Base-by-base conservation (phyloP, 2,797 vertebrate species). In the Numenius phaeopus region DNA sequence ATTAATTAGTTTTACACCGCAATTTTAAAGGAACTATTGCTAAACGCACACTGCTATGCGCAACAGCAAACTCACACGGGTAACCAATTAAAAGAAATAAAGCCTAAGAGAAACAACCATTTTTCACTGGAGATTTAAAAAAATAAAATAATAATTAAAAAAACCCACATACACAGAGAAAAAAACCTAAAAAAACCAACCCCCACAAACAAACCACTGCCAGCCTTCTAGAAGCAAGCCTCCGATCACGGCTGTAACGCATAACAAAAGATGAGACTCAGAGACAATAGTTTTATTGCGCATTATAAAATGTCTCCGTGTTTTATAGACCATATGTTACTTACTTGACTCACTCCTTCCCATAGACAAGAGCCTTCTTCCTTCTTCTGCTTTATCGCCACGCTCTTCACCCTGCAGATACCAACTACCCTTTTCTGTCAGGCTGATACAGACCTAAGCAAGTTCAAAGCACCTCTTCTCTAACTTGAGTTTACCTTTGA, bases 281-380 rank as follows among this genome's bases (percentile, higher is more conserved):
- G 69, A 87, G 55, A 65, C 72, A 78, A 46, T 47, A 62, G 71
- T 47, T 73, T 59, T 59, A 83, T 21, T 39, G 34, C 66, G 70
- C 21, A 7, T n/a, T 39, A 81, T n/a, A 89, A 90, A 90, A n/a
- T 0, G 3, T 34, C 78, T 78, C 57, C 7, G 3, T 10, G 39
- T 79, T 94, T 90, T 79, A 82, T 50, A 79, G 75, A 76, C 79
- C 79, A 70, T 75, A 78, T 70, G 90, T 46, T 87, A 75, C 40
- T 46, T 87, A 75, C 40, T 70, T 93, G 91, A 88, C 73, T 96
- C 54, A 50, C 30, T 92, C 34, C 37, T 88, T 57, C 39, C 58
- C 13, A 26, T 18, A 76, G 42, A 39, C 1, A 5, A 88, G 44
- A 88, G 46, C n/a, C 32, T 24, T 29, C 84, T 58, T 86, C 30